Evolutionary conservation across 1,140 invertebrate species (phyloP), one percentile per base, ranked within the genome.

Genomic region (Colletes gigas): DNA sequence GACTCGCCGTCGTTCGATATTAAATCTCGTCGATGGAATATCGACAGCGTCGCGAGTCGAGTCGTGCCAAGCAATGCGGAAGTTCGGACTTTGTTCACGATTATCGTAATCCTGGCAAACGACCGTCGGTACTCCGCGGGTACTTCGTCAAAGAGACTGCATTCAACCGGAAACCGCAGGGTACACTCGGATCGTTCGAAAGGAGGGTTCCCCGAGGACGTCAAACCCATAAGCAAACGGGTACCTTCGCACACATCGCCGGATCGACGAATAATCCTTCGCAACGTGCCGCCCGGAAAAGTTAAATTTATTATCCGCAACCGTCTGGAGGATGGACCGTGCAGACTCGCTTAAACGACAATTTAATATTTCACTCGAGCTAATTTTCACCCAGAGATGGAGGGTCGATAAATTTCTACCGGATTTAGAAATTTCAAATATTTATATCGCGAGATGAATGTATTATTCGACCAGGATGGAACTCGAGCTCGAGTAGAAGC

Each of bases 101-200:
- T 76, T 76, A 76, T 69, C 54, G 67, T 70, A 78, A 70, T 70
- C 75, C 55, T n/a, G n/a, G 74, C 65, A 50, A 69, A 69, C 74
- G 66, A 69, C 15, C 66, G 66, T 4, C 54, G 44, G n/a, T 44
- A 47, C 15, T 30, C 63, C 9, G 41, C 39, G 39, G 30, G n/a
- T 41, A 39, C 47, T 78, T 65, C 47, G 19, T 78, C 77, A 72
- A 72, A 78, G 69, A 17, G 68, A 44, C 47, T 19, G 77, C 59
- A 14, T 44, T 65, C 69, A 44, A 30, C 55, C 30, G 76, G 68
- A 71, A 78, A 71, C 77, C 77, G 47, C 59, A 54, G 72, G 68
- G 59, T 47, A 78, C 57, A 54, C 59, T 65, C 5, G 2, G 44
- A 63, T 47, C 59, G 47, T 5, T 54, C 5, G 68, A 52, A 60